These are phyloP conservation scores for Galagoides demidoff DNA, from an alignment of 2,797 vertebrate species.

Conservation along the genomic window DNA sequence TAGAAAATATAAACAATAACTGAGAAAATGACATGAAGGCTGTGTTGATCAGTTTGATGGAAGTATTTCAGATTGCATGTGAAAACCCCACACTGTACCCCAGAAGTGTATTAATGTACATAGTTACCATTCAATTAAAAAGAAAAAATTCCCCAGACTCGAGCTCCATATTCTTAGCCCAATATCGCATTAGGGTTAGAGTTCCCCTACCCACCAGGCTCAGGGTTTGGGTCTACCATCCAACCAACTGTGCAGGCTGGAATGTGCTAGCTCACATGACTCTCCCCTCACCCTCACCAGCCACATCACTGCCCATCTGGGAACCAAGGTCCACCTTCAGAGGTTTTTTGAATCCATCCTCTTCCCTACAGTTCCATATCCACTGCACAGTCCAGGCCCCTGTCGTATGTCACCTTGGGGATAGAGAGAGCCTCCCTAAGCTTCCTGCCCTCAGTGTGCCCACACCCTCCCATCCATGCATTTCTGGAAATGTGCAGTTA, in stretches of 20 bases:
- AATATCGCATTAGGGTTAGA: neutral
- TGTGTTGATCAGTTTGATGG: too few relatives aligned
- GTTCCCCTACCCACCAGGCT: neutral
- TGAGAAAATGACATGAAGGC: too few relatives aligned
- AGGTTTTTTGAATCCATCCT: neutral
- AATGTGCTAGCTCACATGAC: neutral
- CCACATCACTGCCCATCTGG: neutral
- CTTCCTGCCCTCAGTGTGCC: neutral
- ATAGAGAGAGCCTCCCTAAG: neutral
- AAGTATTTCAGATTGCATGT: too few relatives aligned
- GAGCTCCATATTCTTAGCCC: neutral
- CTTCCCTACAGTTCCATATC: neutral
- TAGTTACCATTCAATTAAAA: too few relatives aligned
- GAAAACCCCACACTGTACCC: too few relatives aligned
- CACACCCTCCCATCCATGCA: neutral
- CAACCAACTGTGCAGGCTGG: neutral
- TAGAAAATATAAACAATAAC: too few relatives aligned
- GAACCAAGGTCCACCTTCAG: neutral
- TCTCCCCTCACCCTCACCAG: neutral
- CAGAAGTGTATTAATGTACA: too few relatives aligned
- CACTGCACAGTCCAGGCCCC: rapidly evolving
- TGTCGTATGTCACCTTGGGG: neutral
- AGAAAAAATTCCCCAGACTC: too few relatives aligned
- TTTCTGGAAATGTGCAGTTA: neutral
- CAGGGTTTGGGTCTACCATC: neutral